Percentiles rank a stretch among this genome's conserved stretches.
phyloP scores from a whole-genome alignment of 2,888 invertebrate genomes.

The Monopis laevigella region DNA sequence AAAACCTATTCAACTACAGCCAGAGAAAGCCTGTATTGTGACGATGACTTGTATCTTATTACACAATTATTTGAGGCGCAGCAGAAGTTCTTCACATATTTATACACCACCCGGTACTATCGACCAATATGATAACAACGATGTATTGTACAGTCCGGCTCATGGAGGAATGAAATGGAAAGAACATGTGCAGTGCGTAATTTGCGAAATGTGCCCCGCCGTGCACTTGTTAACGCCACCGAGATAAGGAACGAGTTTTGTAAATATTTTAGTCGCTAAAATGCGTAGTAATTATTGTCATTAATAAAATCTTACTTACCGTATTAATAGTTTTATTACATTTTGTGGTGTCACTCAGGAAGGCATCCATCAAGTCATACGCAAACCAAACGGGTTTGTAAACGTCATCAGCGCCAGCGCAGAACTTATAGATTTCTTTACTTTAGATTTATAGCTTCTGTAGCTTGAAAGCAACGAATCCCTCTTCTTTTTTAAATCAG shows the following conservation, averaged over 20 bases:
- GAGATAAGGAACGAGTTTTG: slow-evolving; percentile 18
- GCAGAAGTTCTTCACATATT: slow-evolving; percentile 17
- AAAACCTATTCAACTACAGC: too few species aligned
- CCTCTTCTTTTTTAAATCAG: too few species aligned
- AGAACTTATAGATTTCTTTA: slow-evolving; percentile 14
- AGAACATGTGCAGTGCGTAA: slow-evolving; percentile 16
- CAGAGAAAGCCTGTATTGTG: too few species aligned
- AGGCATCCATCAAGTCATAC: slow-evolving; percentile 9
- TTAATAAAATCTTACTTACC: slow-evolving; percentile 1
- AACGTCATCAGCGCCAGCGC: slow-evolving; percentile 13
- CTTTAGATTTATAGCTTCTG: too few species aligned
- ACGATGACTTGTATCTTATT: too few species aligned
- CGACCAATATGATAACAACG: slow-evolving; percentile 19
- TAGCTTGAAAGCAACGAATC: too few species aligned
- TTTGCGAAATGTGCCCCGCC: slow-evolving; percentile 18
- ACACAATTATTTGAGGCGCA: too few species aligned
- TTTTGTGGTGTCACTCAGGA: slow-evolving; percentile 12
- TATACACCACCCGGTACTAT: slow-evolving; percentile 22
- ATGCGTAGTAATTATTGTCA: not conserved
- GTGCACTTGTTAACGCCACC: slow-evolving; percentile 16
- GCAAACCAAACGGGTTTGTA: slow-evolving; percentile 14
- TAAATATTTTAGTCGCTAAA: slow-evolving; percentile 11
- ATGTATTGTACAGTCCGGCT: slow-evolving; percentile 18
- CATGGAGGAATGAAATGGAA: slow-evolving; percentile 17
- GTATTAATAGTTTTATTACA: slow-evolving; percentile 13